phyloP scores from a whole-genome alignment of 2,888 invertebrate genomes.

The Aspidiotus rigidus region DNA sequence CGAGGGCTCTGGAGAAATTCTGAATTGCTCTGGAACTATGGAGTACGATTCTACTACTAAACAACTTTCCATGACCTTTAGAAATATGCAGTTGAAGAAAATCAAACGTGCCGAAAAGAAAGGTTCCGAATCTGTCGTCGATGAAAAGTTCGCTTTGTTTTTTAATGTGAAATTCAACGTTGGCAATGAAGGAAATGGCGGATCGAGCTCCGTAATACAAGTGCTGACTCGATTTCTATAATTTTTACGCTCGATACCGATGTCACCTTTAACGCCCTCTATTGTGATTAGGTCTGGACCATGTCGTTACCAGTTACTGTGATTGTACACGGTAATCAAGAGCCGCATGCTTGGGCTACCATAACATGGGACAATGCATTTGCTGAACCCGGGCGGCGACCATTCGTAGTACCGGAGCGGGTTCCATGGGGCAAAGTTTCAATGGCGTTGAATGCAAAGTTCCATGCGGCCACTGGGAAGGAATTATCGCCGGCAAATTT shows the following conservation, averaged over 20 bases:
- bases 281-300: conserved; percentile 68
- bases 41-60: conserved; percentile 82
- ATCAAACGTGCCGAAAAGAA: conserved; percentile 95
- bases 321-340: conserved; percentile 98
- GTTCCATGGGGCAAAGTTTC: conserved; percentile 84
- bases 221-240: background rate
- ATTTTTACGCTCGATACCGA: background rate
- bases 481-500: conserved; percentile 80
- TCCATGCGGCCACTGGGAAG: conserved; percentile 76
- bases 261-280: background rate
- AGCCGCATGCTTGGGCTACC: conserved; percentile 98
- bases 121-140: conserved; percentile 95
- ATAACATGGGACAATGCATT: conserved; percentile 99
- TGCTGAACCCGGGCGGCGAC: conserved; percentile 81
- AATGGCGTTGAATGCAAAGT: conserved; percentile 84
- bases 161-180: conserved; percentile 91
- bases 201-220: background rate
- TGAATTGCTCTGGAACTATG: conserved; percentile 92
- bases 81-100: conserved; percentile 88
- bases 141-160: conserved; percentile 87
- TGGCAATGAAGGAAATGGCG: conserved; percentile 46
- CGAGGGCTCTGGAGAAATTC: conserved; percentile 79
- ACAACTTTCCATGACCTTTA: conserved; percentile 65
- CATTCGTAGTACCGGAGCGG: conserved; percentile 87
- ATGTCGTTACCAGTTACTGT: conserved; percentile 95